Conservation (phyloP, 1,140 invertebrate species). For the Panagrolaimus sp. region DNA sequence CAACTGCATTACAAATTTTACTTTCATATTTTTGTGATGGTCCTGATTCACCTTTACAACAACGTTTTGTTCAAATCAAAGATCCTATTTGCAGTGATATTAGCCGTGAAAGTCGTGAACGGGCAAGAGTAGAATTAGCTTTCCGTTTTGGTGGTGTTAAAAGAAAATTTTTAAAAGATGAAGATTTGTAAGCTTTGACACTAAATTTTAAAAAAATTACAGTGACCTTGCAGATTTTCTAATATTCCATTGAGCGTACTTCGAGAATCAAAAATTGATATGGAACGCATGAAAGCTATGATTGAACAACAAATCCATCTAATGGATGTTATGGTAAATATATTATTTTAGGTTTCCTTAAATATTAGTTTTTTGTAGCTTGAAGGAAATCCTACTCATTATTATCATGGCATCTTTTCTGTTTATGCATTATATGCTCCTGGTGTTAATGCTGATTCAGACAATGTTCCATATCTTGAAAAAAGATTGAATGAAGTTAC, state of each 20-base stretch:
- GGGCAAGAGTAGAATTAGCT: slow-evolving; percentile 63
- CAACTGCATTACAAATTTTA: slow-evolving; percentile 62
- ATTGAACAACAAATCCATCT: slow-evolving; percentile 71
- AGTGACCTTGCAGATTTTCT: slow-evolving; percentile 13
- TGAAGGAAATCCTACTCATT: slow-evolving; percentile 72
- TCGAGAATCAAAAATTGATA: slow-evolving; percentile 66
- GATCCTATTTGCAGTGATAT: slow-evolving; percentile 75
- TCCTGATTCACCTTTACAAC: slow-evolving; percentile 73
- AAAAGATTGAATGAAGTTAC: slow-evolving; percentile 69
- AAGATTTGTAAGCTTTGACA: slow-evolving; percentile 61
- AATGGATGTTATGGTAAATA: slow-evolving; percentile 27
- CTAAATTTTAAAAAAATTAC: not conserved
- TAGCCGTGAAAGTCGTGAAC: slow-evolving; percentile 53
- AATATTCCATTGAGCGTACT: slow-evolving; percentile 33
- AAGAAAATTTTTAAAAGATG: slow-evolving; percentile 65
- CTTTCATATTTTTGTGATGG: slow-evolving; percentile 77
- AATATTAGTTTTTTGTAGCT: slow-evolving; percentile 59
- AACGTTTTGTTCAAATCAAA: slow-evolving; percentile 74
- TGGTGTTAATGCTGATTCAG: slow-evolving; percentile 58
- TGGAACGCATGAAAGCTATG: slow-evolving; percentile 70
- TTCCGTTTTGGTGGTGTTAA: slow-evolving; percentile 74
- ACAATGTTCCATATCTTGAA: slow-evolving; percentile 71
- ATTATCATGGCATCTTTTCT: slow-evolving; percentile 71
- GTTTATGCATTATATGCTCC: slow-evolving; percentile 74
- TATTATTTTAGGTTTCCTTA: slow-evolving; percentile 40